Percentiles rank a stretch among this genome's conserved stretches.
phyloP scores from a whole-genome alignment of 2,888 invertebrate species.

The Balanococcus diminutus region DNA sequence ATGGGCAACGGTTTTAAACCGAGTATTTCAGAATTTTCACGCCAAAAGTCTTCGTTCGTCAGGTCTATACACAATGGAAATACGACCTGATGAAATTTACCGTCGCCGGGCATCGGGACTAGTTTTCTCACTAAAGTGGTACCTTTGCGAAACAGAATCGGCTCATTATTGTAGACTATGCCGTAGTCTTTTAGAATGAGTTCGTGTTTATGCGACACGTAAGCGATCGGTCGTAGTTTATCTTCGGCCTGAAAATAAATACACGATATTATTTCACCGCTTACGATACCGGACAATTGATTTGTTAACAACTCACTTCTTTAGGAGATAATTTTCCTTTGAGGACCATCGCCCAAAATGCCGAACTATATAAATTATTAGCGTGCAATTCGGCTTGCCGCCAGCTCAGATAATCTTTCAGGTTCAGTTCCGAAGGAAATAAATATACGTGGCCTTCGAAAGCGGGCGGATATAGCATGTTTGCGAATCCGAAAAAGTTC shows the following conservation, averaged over 20 bases:
- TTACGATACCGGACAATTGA: not conserved
- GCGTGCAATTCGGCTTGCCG: conserved; percentile 94
- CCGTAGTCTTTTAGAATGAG: conserved; percentile 86
- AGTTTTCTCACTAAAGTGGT: conserved; percentile 77
- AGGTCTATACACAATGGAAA: conserved; percentile 79
- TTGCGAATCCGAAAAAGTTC: conserved; percentile 73
- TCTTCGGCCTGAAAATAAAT: conserved; percentile 75
- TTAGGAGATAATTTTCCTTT: conserved; percentile 74
- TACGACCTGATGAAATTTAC: conserved; percentile 64
- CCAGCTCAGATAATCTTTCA: conserved; percentile 90
- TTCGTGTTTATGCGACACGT: conserved; percentile 87
- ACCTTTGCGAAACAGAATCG: conserved; percentile 85
- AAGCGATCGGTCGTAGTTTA: conserved; percentile 81
- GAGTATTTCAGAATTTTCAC: conserved; percentile 71
- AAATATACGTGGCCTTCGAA: conserved; percentile 90
- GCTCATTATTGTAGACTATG: conserved; percentile 91
- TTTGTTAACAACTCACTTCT: conserved; percentile 65
- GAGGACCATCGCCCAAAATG: conserved; percentile 89
- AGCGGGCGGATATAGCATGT: conserved; percentile 83
- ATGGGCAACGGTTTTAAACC: conserved; percentile 58
- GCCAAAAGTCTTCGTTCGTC: conserved; percentile 86
- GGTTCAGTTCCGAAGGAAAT: conserved; percentile 85
- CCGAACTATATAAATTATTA: conserved; percentile 96
- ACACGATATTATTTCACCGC: not conserved
- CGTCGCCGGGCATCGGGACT: conserved; percentile 62